Evolutionary conservation across 2,797 vertebrate genomes (phyloP).

Genomic region (Perodicticus potto): DNA sequence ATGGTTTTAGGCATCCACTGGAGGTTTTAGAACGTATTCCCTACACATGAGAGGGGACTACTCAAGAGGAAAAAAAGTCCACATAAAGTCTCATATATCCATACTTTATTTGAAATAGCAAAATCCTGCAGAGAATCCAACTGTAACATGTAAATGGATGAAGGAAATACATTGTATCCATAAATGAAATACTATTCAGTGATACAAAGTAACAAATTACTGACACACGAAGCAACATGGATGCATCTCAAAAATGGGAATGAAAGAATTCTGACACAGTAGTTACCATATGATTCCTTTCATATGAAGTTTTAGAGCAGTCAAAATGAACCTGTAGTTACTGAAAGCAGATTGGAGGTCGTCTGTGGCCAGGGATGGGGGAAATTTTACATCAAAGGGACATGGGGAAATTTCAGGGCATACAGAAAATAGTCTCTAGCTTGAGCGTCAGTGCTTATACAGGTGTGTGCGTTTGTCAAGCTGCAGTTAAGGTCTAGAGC

Average conservation of each 20-base stretch:
- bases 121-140: not conserved
- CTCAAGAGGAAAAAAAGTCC: not conserved
- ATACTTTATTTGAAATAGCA: not conserved
- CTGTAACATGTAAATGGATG: not conserved
- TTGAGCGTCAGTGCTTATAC: not conserved
- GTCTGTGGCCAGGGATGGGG: not conserved
- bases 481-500: not conserved
- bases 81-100: not conserved
- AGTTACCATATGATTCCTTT: not conserved
- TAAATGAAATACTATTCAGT: not conserved
- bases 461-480: not conserved
- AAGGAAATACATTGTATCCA: not conserved
- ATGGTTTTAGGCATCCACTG: not conserved
- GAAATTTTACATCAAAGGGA: not conserved
- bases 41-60: too few relatives aligned
- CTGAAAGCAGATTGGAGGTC: not conserved
- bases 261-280: not conserved
- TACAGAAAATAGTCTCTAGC: too few relatives aligned
- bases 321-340: not conserved
- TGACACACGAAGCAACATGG: not conserved
- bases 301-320: not conserved
- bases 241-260: not conserved
- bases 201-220: not conserved
- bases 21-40: not conserved
- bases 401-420: not conserved